Conservation (phyloP, 2,113 vertebrate species). For the Chelonoidis abingdonii region DNA sequence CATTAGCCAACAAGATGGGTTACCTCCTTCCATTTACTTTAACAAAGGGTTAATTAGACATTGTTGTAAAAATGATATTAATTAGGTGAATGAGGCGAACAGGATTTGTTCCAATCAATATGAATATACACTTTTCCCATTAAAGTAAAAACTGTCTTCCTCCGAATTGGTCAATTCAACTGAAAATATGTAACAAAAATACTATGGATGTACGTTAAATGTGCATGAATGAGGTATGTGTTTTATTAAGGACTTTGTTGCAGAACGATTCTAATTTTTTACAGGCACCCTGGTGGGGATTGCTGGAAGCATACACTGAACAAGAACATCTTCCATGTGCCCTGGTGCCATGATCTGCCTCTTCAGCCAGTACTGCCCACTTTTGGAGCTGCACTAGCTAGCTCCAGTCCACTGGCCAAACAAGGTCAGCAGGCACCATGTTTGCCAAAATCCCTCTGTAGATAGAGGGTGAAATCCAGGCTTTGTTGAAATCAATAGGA, state of each 20-base stretch:
- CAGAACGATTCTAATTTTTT: background rate
- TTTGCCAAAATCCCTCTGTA: background rate
- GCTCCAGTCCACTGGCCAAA: background rate
- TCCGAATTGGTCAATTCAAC: background rate
- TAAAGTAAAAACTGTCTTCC: background rate
- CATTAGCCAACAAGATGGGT: conserved; percentile 2
- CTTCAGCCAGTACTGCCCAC: background rate
- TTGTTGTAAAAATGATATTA: background rate
- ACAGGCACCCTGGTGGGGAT: background rate
- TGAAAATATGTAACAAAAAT: background rate
- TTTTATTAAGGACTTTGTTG: background rate
- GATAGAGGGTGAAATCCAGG: background rate
- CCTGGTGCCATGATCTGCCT: background rate
- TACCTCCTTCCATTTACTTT: background rate
- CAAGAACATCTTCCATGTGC: background rate
- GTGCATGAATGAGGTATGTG: background rate
- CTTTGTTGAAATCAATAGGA: background rate
- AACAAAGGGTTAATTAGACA: conserved; percentile 4
- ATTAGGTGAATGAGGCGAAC: background rate
- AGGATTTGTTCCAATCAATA: background rate
- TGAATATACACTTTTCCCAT: background rate
- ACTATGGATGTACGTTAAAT: background rate
- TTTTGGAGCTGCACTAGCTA: background rate
- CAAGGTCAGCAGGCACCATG: background rate
- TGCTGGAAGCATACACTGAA: background rate